Conservation (phyloP, 1,140 invertebrate species). For the Uloborus diversus region DNA sequence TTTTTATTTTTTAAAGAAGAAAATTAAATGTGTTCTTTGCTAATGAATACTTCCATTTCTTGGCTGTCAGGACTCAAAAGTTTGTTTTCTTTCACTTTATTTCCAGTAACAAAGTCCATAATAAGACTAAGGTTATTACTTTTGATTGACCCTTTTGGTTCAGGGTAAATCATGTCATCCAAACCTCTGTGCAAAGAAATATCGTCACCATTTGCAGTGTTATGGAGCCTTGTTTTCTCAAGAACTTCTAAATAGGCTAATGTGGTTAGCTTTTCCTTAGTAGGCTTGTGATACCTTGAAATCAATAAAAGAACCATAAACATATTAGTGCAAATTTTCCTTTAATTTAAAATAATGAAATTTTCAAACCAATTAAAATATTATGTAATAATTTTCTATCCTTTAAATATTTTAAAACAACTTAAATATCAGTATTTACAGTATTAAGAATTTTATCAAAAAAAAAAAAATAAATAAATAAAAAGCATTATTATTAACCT, state of each 20-base stretch:
- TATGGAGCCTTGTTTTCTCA: conserved; percentile 32
- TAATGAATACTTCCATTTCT: conserved; percentile 52
- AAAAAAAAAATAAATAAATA: too few species aligned
- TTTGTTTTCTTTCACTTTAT: conserved; percentile 18
- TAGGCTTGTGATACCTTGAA: conserved; percentile 74
- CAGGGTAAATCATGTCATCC: conserved; percentile 69
- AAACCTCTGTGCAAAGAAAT: conserved; percentile 77
- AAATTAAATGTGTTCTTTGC: too few species aligned
- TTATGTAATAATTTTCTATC: too few species aligned
- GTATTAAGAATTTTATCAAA: too few species aligned
- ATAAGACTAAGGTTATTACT: conserved; percentile 55
- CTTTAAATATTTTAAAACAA: too few species aligned
- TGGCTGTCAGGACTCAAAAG: conserved; percentile 12
- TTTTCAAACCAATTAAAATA: too few species aligned
- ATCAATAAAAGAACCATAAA: too few species aligned
- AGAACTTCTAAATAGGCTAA: conserved; percentile 69
- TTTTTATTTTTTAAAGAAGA: too few species aligned
- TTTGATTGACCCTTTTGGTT: conserved; percentile 57
- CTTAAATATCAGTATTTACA: too few species aligned
- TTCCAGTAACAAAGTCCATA: conserved; percentile 36
- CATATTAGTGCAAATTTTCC: too few species aligned
- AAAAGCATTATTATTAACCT: too few species aligned
- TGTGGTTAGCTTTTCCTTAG: conserved; percentile 72
- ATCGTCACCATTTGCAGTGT: conserved; percentile 67
- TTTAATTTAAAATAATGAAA: too few species aligned